Evolutionary conservation across 2,797 vertebrate species (phyloP).

Genomic region (Telmatherina bonti): DNA sequence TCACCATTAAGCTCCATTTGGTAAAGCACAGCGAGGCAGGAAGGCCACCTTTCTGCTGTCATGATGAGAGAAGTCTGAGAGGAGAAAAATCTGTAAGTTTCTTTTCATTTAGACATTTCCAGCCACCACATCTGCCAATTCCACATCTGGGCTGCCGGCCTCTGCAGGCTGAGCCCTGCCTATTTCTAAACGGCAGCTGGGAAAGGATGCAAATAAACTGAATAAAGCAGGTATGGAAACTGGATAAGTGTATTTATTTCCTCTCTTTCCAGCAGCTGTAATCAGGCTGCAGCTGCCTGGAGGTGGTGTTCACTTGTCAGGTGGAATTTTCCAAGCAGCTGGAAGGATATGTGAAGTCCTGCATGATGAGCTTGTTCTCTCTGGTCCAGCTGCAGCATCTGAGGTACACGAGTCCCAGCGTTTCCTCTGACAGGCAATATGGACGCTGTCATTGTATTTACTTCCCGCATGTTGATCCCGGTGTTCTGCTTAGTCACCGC

Average conservation of each 20-base stretch:
- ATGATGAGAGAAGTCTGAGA: too few relatives aligned
- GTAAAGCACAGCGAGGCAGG: too few relatives aligned
- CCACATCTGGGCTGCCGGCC: too few relatives aligned
- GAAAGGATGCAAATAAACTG: too few relatives aligned
- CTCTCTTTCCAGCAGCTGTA: background rate
- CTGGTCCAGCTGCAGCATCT: background rate
- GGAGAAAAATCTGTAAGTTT: too few relatives aligned
- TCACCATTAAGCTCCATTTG: too few relatives aligned
- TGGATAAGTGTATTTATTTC: background rate
- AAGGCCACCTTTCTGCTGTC: too few relatives aligned
- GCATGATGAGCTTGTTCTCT: conserved; percentile 27
- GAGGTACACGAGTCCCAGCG: conserved; percentile 32
- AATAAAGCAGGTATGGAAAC: too few relatives aligned
- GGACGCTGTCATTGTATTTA: conserved; percentile 51
- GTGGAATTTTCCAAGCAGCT: conserved; percentile 21
- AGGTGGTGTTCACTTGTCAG: conserved; percentile 17
- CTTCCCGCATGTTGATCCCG: conserved; percentile 37
- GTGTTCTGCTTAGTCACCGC: conserved; percentile 61
- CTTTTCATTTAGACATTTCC: too few relatives aligned
- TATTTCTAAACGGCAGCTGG: too few relatives aligned
- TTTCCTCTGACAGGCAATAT: conserved; percentile 38
- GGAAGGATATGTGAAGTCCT: conserved; percentile 25
- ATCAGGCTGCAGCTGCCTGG: conserved; percentile 3
- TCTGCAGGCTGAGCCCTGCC: too few relatives aligned
- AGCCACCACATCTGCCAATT: too few relatives aligned